Evolutionary conservation across 1,140 invertebrate species (phyloP).

Genomic region (Vanessa tameamea): DNA sequence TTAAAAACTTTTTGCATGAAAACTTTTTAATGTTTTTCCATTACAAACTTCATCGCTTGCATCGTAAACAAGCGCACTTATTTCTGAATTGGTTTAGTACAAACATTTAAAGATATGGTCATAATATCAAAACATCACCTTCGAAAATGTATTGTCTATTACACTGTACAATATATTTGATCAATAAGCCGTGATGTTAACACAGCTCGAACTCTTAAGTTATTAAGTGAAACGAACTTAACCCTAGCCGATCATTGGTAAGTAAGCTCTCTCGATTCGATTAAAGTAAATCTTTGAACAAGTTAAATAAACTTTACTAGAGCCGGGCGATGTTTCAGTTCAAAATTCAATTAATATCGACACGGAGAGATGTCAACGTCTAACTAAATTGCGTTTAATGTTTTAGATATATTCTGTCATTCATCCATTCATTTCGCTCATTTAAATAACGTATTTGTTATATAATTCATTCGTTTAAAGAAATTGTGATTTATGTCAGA

Average conservation of each 20-base stretch:
- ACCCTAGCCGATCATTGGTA: constrained; percentile 57
- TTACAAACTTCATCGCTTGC: no score
- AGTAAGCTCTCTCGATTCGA: constrained; percentile 62
- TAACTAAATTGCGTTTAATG: not conserved
- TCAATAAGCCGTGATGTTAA: constrained; percentile 9
- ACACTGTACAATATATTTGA: not conserved
- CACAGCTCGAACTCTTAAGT: constrained; percentile 34
- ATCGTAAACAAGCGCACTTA: no score
- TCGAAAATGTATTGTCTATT: no score
- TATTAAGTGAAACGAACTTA: constrained; percentile 58
- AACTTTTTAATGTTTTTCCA: no score
- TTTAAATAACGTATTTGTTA: no score
- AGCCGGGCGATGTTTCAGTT: constrained; percentile 12
- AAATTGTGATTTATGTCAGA: no score
- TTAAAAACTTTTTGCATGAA: no score
- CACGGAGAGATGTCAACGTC: constrained; percentile 20
- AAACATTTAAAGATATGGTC: no score
- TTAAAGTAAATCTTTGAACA: constrained; percentile 60
- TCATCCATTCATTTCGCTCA: no score
- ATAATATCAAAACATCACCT: no score
- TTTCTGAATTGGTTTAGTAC: no score
- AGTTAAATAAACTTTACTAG: constrained; percentile 33
- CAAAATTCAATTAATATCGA: constrained; percentile 29
- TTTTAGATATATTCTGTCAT: not conserved
- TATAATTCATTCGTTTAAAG: no score